Percentiles rank a stretch among this genome's conserved stretches.
These are phyloP conservation scores for Harpalus rufipes DNA, from an alignment of 2,888 invertebrate species.

Conservation along the genomic window DNA sequence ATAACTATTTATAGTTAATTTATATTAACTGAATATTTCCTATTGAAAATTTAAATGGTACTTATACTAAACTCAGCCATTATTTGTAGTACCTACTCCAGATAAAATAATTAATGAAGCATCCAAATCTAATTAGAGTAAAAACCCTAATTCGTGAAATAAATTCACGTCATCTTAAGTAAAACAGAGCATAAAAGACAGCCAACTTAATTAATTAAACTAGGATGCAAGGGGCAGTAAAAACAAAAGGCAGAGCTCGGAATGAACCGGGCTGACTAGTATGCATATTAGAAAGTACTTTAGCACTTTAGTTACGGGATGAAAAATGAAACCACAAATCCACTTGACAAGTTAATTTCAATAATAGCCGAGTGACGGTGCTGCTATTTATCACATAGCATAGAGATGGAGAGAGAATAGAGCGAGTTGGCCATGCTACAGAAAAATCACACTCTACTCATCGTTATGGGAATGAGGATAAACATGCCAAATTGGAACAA, in stretches of 20 bases:
- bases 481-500: no score
- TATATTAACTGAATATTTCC: no score
- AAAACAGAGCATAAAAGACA: conserved; percentile 29
- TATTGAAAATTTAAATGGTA: no score
- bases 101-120: conserved; percentile 13
- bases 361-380: conserved; percentile 52
- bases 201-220: conserved; percentile 23
- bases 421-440: not conserved
- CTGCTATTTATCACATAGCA: conserved; percentile 46
- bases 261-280: conserved; percentile 11
- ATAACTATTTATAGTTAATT: no score
- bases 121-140: not conserved
- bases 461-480: no score
- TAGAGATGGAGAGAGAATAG: not conserved
- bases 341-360: conserved; percentile 58
- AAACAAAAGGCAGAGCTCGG: conserved; percentile 24
- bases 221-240: conserved; percentile 7
- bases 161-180: conserved; percentile 32
- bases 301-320: conserved; percentile 51
- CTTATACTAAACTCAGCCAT: not conserved
- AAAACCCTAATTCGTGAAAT: conserved; percentile 20
- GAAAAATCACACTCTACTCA: not conserved
- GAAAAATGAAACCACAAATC: conserved; percentile 59
- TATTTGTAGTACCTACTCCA: not conserved
- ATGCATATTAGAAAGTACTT: conserved; percentile 55